Evolutionary conservation across 2,888 invertebrate genomes (phyloP), one percentile per base, ranked within the genome.

Genomic region (Chymomyza fuscimana): DNA sequence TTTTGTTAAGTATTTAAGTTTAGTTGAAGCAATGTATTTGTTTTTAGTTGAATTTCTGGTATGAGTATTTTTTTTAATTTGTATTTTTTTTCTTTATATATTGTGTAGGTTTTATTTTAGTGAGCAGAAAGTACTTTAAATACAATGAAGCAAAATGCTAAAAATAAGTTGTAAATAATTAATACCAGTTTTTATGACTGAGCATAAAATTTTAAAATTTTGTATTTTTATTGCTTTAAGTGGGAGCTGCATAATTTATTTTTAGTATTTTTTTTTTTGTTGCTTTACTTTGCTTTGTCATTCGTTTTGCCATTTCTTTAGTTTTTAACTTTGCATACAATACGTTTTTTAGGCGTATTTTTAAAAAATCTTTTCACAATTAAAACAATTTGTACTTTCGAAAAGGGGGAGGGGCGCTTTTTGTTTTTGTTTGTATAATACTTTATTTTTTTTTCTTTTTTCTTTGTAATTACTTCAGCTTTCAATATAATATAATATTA

Each of bases 321-420:
- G 3, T 25, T 25, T 78, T 82, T 70, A 72, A 80, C 78, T 77
- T 80, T 73, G 70, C 78, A 74, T 68, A 64, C 70, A 22, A 54
- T 16, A 16, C 15, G 63, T 63, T 65, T 54, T 51, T 64, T 61
- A 52, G 40, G 67, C 58, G 51, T 29, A 29, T 67, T 36, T 79
- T 80, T 73, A 87, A 82, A 85, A 87, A 81, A 79, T 87, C 77
- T 75, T 80, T 78, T 88, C 85, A 87, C 84, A 90, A 90, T 90
- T 86, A 90, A 91, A 91, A 91, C 91, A 91, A 91, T 91, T 91
- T 91, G 91, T 91, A 91, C 91, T 91, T 90, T 91, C 91, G 91
- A 91, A 91, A 91, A 89, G 90, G 91, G 91, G 90, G 90, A 90
- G 90, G 91, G 90, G 90, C 89, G 87, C 88, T 86, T 88, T 86